phyloP scores from a whole-genome alignment of 2,797 vertebrate species.

The Danio albolineatus region DNA sequence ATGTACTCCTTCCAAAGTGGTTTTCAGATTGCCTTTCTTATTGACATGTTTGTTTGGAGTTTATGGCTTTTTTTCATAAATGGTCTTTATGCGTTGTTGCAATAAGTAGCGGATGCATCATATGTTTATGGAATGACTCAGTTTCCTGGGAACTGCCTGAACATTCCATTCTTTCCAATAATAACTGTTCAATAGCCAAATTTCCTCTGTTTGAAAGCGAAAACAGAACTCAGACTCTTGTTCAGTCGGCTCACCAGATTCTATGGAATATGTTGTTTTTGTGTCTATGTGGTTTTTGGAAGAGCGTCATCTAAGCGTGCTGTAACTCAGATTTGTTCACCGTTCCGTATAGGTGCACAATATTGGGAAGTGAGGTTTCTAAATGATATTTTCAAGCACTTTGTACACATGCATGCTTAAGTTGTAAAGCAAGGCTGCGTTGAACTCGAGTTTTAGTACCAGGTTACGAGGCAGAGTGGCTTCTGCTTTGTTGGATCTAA shows the following conservation, averaged over 20 bases:
- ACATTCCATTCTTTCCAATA: slow-evolving; percentile 50
- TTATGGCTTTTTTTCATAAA: slow-evolving; percentile 48
- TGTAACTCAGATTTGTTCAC: not conserved
- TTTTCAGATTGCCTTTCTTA: slow-evolving; percentile 15
- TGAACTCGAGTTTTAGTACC: slow-evolving; percentile 1
- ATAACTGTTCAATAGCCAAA: slow-evolving; percentile 54
- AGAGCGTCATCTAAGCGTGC: not conserved
- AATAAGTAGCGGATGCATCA: slow-evolving; percentile 42
- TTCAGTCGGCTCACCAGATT: slow-evolving; percentile 43
- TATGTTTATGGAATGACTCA: slow-evolving; percentile 62
- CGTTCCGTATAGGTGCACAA: not conserved
- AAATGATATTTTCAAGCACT: not conserved
- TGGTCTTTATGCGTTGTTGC: slow-evolving; percentile 22
- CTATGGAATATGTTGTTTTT: slow-evolving; percentile 34
- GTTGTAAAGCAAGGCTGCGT: slow-evolving; percentile 34
- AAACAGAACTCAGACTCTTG: slow-evolving; percentile 48
- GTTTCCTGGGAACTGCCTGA: slow-evolving; percentile 58
- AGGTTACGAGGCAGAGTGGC: slow-evolving; percentile 14
- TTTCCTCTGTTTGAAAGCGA: slow-evolving; percentile 50
- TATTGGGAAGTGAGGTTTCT: slow-evolving; percentile 26
- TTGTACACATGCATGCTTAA: slow-evolving; percentile 8
- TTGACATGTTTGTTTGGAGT: slow-evolving; percentile 39
- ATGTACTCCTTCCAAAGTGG: slow-evolving; percentile 3
- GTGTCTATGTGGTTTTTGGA: slow-evolving; percentile 11
- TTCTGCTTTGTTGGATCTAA: slow-evolving; percentile 39